A percentile compares a stretch with the other conserved stretches of the same genome.
These are phyloP conservation scores for Macrobrachium rosenbergii DNA, from an alignment of 1,140 invertebrate species.

Conservation along the genomic window DNA sequence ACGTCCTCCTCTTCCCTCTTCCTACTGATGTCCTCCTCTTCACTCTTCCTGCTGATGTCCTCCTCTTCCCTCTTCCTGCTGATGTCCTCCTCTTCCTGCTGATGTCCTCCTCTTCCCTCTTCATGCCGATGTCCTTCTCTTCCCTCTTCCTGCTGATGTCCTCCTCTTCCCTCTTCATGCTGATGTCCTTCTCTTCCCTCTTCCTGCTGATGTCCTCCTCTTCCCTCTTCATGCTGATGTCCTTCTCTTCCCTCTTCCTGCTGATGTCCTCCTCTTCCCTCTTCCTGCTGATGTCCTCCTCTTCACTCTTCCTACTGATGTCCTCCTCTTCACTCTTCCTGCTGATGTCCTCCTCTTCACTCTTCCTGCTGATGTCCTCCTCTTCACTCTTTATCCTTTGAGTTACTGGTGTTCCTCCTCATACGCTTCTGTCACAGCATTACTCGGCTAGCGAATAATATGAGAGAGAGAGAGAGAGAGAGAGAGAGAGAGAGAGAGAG, in stretches of 20 bases:
- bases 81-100: not conserved
- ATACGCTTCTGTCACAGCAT: no score
- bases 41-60: not conserved
- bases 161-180: not conserved
- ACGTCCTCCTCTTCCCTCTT: no score
- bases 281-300: not conserved
- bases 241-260: no score
- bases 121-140: not conserved
- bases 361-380: not conserved
- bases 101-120: not conserved
- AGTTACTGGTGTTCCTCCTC: not conserved
- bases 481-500: no score
- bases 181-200: not conserved
- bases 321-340: no score
- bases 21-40: not conserved
- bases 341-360: not conserved
- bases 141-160: not conserved
- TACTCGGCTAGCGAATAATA: no score
- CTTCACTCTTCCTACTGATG: not conserved
- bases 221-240: not conserved
- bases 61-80: conserved; percentile 2
- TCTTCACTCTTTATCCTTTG: not conserved
- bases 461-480: no score
- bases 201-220: not conserved
- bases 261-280: no score